phyloP scores from a whole-genome alignment of 2,888 invertebrate species.

The Tyria jacobaeae region DNA sequence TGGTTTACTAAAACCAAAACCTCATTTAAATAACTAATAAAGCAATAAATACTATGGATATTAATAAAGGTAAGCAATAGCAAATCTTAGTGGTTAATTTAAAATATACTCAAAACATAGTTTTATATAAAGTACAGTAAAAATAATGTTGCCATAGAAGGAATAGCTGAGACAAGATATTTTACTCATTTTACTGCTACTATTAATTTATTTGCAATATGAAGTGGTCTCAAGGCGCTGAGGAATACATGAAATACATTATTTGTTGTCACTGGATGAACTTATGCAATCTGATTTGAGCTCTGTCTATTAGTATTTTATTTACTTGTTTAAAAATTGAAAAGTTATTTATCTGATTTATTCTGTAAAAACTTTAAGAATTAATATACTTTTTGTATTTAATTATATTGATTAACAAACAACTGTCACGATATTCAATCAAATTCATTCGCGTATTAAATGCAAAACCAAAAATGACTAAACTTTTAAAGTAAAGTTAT shows the following conservation, averaged over 20 bases:
- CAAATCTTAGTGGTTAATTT: not conserved
- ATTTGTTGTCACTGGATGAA: too few relatives aligned
- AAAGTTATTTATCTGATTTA: not conserved
- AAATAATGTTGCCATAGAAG: constrained; percentile 4
- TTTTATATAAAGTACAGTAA: not conserved
- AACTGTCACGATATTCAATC: not conserved
- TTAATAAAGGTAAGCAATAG: constrained; percentile 19
- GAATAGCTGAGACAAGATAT: not conserved
- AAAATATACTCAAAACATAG: not conserved
- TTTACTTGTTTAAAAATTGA: not conserved
- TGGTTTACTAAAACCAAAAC: constrained; percentile 14
- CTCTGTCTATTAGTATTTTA: not conserved
- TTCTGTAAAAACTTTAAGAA: not conserved
- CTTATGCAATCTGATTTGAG: too few relatives aligned
- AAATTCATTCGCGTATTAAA: not conserved
- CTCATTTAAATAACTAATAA: not conserved
- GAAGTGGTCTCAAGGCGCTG: not conserved
- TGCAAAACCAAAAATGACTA: constrained; percentile 10
- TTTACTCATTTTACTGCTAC: constrained; percentile 11
- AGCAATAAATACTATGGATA: constrained; percentile 7
- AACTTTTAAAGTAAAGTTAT: constrained; percentile 28
- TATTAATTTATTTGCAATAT: constrained; percentile 10
- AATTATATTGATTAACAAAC: not conserved
- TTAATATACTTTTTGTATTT: not conserved
- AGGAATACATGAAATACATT: too few relatives aligned